Percentiles rank a stretch among this genome's conserved stretches.
These are phyloP conservation scores for Parus major DNA, from an alignment of 2,113 vertebrate species.

Conservation along the genomic window DNA sequence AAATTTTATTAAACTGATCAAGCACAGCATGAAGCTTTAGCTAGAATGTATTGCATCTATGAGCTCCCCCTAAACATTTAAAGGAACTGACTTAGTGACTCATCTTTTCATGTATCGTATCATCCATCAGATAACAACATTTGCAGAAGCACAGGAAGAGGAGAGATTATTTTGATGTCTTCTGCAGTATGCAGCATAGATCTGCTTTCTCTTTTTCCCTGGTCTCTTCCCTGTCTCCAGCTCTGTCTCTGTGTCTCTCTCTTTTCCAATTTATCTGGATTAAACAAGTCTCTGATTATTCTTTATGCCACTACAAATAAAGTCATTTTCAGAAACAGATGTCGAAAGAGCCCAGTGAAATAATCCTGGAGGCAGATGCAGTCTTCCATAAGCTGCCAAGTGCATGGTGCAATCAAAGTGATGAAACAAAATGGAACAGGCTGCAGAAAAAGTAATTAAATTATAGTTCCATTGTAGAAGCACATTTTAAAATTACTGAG, in stretches of 20 bases:
- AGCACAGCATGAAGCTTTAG: background rate
- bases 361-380: slow-evolving; percentile 70
- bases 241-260: slow-evolving; percentile 27
- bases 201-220: background rate
- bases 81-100: slow-evolving; percentile 9
- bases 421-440: slow-evolving; percentile 71
- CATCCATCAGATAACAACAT: background rate
- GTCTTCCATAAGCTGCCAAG: slow-evolving; percentile 60
- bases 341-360: slow-evolving; percentile 56
- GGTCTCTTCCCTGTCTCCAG: background rate
- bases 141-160: slow-evolving; percentile 10
- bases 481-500: slow-evolving; percentile 69
- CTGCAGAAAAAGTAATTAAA: slow-evolving; percentile 73
- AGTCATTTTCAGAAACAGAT: slow-evolving; percentile 74
- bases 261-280: slow-evolving; percentile 60
- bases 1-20: slow-evolving; percentile 28
- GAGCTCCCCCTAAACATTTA: background rate
- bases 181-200: background rate
- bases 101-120: slow-evolving; percentile 11
- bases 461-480: slow-evolving; percentile 69
- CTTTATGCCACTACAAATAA: slow-evolving; percentile 71
- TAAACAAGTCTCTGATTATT: slow-evolving; percentile 70
- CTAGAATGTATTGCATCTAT: background rate
- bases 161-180: slow-evolving; percentile 36
- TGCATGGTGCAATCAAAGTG: slow-evolving; percentile 62